A percentile compares a stretch with the other conserved stretches of the same genome.
Conservation (phyloP, 2,888 invertebrate species). For the Sarcophaga caerulescens region DNA sequence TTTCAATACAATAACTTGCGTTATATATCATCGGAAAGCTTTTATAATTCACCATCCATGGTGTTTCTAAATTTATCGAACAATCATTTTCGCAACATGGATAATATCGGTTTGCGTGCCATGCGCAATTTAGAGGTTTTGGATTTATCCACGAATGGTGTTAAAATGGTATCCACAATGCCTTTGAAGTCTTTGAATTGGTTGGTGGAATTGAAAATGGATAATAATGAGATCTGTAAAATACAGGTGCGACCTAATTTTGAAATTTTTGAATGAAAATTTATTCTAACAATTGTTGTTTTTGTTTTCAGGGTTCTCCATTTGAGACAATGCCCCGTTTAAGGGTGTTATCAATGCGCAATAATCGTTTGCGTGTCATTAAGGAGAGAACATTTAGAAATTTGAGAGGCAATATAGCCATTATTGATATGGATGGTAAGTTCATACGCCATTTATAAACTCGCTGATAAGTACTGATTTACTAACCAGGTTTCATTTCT, state of each 20-base stretch:
- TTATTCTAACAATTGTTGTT: not conserved
- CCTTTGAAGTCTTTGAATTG: conserved; percentile 89
- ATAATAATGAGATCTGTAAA: conserved; percentile 91
- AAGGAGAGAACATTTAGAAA: conserved; percentile 88
- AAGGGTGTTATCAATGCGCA: conserved; percentile 89
- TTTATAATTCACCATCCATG: conserved; percentile 89
- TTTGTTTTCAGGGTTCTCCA: conserved; percentile 84
- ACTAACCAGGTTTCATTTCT: conserved; percentile 68
- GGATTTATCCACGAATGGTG: conserved; percentile 90
- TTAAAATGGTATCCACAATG: conserved; percentile 87
- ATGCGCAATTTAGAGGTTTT: conserved; percentile 91
- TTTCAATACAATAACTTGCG: conserved; percentile 90
- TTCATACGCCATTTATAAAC: not conserved
- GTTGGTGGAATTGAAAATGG: conserved; percentile 92
- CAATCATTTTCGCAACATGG: conserved; percentile 88
- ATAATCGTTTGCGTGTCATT: conserved; percentile 88
- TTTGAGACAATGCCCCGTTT: conserved; percentile 92
- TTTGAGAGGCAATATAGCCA: conserved; percentile 90
- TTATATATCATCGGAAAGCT: conserved; percentile 88
- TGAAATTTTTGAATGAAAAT: not conserved
- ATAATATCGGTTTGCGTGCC: conserved; percentile 88
- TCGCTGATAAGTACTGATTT: not conserved
- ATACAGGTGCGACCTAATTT: conserved; percentile 82
- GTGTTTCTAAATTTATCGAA: conserved; percentile 91
- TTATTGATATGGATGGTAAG: conserved; percentile 91